Base-by-base conservation (phyloP, 2,113 vertebrate species). In the Gasterosteus aculeatus region DNA sequence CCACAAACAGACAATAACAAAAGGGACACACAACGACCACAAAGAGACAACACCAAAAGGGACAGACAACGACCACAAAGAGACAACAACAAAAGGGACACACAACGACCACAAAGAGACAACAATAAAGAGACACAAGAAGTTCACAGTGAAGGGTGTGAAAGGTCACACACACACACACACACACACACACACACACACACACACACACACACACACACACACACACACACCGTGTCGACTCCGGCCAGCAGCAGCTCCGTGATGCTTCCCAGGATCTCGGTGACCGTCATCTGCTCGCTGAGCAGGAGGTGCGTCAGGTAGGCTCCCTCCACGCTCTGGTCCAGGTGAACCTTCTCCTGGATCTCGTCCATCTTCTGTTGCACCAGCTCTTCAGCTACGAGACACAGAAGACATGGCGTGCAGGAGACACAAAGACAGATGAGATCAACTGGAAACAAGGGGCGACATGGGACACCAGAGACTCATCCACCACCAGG, bases 211-310 rank as follows among this genome's bases (percentile, higher is more conserved):
- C 33, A 5, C 33, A 38, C 35, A 7, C 35, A 38, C 35, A 38
- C 35, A 7, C 35, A 3, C 63, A 2, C 12, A 46, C 91, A 85
- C 80, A 96, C 95, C 5, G 95, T 96, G 89, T 96, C 95, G 3
- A 95, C 95, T 66, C 95, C 95, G 14, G 94, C 95, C 84, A 95
- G 74, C 26, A 96, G 91, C 31, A 96, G 89, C 39, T 95, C 95
- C 0, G 93, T 93, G 56, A 95, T 88, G 86, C 95, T 95, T 64
- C 94, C 95, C 72, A 94, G 81, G 66, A 96, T 91, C 84, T 95
- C 94, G 0, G 79, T 83, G 31, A 90, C 57, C 3, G 78, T 92
- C 93, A 95, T 94, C 88, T 94, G 82, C 2, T 94, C 88, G 6
- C 90, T 91, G 79, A 93, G 82, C 76, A 96, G 91, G 66, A 96